Conservation (phyloP, 2,888 invertebrate genomes). For the Drosophila kambysellisi region DNA sequence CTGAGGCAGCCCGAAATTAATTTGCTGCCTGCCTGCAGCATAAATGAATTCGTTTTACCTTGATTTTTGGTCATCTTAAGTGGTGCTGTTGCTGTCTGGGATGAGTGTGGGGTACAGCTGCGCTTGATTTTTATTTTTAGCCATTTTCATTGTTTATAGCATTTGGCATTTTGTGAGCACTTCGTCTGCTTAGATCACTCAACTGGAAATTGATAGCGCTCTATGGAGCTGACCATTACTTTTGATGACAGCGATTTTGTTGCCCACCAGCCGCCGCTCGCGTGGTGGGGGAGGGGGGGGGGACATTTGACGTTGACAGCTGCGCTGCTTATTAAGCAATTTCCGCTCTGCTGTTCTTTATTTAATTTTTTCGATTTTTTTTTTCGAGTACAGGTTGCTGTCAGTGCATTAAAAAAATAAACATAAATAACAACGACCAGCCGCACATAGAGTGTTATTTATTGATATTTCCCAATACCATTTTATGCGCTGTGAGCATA, state of each 20-base stretch:
- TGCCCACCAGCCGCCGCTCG: constrained; percentile 13
- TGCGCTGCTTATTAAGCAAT: constrained; percentile 76
- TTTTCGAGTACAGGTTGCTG: constrained; percentile 27
- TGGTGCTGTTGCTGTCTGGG: constrained; percentile 14
- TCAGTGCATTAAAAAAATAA: constrained; percentile 25
- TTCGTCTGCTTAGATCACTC: constrained; percentile 71
- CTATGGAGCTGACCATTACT: constrained; percentile 56
- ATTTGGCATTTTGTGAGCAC: constrained; percentile 50
- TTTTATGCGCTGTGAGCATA: constrained; percentile 47
- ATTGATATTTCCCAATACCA: constrained; percentile 55
- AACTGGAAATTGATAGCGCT: constrained; percentile 75
- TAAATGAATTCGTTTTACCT: constrained; percentile 63
- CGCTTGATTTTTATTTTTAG: constrained; percentile 32
- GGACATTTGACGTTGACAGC: constrained; percentile 57
- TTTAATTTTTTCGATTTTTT: constrained; percentile 11
- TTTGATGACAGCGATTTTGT: constrained; percentile 61
- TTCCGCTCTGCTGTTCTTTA: constrained; percentile 34
- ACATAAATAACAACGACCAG: constrained; percentile 15
- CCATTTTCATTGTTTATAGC: constrained; percentile 67
- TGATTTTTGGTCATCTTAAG: constrained; percentile 61
- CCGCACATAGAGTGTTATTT: constrained; percentile 68
- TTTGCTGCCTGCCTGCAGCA: constrained; percentile 71
- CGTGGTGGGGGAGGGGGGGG: no score
- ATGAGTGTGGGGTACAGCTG: constrained; percentile 21
- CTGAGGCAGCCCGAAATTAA: constrained; percentile 62